A percentile compares a stretch with the other conserved stretches of the same genome.
Conservation (phyloP, 1,140 invertebrate species). For the Camponotus floridanus region DNA sequence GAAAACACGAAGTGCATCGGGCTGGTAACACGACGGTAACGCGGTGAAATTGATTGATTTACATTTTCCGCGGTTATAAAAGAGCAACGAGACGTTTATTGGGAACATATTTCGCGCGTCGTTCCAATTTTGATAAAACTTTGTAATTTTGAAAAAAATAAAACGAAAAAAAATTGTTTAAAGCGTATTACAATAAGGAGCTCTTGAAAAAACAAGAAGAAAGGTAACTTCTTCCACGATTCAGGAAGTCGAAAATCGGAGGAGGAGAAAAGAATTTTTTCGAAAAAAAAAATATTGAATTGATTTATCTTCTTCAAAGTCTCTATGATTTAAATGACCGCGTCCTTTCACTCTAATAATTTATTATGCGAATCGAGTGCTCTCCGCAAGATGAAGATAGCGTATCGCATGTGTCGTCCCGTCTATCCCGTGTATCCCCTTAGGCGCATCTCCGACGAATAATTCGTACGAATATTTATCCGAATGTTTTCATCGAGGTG, state of each 20-base stretch:
- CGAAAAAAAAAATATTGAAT: too few relatives aligned
- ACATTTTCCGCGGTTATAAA: constrained; percentile 27
- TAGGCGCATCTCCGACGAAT: not conserved
- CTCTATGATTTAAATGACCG: not conserved
- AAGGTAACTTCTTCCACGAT: not conserved
- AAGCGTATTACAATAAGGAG: not conserved
- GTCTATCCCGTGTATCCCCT: not conserved
- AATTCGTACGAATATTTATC: not conserved
- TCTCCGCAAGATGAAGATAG: not conserved
- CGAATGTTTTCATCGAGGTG: constrained; percentile 18
- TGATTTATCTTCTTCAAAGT: not conserved
- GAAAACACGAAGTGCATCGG: constrained; percentile 66
- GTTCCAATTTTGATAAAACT: not conserved
- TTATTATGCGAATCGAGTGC: not conserved
- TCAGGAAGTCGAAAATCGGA: not conserved
- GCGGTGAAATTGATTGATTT: constrained; percentile 73
- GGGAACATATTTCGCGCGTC: not conserved
- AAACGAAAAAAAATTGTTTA: not conserved
- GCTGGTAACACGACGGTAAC: not conserved
- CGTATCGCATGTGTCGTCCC: not conserved
- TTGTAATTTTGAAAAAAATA: not conserved
- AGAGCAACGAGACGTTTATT: too few relatives aligned
- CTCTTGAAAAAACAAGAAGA: not conserved
- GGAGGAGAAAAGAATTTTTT: not conserved
- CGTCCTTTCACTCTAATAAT: not conserved